These are phyloP conservation scores for Plodia interpunctella DNA, from an alignment of 1,140 invertebrate genomes.

Conservation along the genomic window DNA sequence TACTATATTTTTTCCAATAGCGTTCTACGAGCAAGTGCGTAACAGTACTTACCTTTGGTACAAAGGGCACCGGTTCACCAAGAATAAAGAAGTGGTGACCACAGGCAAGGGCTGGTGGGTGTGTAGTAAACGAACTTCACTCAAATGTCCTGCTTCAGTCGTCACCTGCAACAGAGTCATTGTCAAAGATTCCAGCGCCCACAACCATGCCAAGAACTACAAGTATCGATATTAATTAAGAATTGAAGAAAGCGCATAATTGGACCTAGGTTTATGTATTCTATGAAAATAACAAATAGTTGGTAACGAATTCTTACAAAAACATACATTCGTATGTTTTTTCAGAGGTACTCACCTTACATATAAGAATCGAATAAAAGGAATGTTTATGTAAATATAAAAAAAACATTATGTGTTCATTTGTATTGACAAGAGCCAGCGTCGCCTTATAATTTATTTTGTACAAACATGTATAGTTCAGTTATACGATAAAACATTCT, in stretches of 20 bases:
- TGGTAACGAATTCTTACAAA: too few relatives aligned
- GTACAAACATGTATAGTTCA: too few relatives aligned
- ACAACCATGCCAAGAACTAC: background rate
- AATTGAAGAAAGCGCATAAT: background rate
- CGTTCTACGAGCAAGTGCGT: background rate
- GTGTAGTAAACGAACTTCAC: constrained; percentile 17
- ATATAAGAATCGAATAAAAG: too few relatives aligned
- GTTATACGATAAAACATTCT: too few relatives aligned
- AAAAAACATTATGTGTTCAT: background rate
- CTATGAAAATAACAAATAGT: too few relatives aligned
- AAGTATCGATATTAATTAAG: background rate
- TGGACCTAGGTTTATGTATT: too few relatives aligned
- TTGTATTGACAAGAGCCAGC: too few relatives aligned
- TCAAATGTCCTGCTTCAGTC: constrained; percentile 21
- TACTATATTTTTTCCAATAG: background rate
- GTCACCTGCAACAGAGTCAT: constrained; percentile 17
- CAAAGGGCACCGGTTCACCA: constrained; percentile 23
- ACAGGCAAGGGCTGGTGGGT: constrained; percentile 25
- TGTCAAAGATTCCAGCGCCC: background rate
- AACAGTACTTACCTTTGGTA: constrained; percentile 13
- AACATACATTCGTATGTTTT: too few relatives aligned
- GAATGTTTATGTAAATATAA: too few relatives aligned
- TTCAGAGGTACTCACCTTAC: too few relatives aligned
- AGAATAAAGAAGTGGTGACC: constrained; percentile 2
- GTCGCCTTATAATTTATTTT: too few relatives aligned